Base-by-base conservation (phyloP, 35 echinoderm and acorn worm species). In the Eucidaris tribuloides region DNA sequence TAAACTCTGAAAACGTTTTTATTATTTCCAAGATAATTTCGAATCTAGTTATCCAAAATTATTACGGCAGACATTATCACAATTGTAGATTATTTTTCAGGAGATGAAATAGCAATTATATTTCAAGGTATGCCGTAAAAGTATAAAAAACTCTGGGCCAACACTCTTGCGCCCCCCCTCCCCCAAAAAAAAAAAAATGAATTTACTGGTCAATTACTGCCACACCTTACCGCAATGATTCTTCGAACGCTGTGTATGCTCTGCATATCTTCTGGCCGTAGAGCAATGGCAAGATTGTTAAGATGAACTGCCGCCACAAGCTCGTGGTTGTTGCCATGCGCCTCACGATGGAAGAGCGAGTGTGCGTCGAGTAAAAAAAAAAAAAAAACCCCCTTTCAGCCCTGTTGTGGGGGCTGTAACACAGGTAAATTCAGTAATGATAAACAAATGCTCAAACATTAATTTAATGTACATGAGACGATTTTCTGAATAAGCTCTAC, bases 211-310 rank as follows among this genome's bases (percentile, higher is more conserved):
- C 7, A n/a, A n/a, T n/a, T n/a, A n/a, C n/a, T n/a, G n/a, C n/a
- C n/a, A n/a, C n/a, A n/a, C n/a, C n/a, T 87, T 87, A 83, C 84
- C 87, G 50, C 0, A 92, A 35, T 38, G 78, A 36, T 83, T 86
- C 70, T 45, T 87, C 83, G 38, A 92, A 44, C 7, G 46, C 31
- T 1, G 52, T 31, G 1, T 34, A 38, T 50, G 62, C 46, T 82
- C 54, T 15, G 81, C 71, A 52, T 81, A 79, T 32, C n/a, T 68
- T 79, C 62, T 76, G 13, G 24, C 71, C 22, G 29, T 54, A 52
- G 4, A 82, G 40, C 30, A 58, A 48, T 41, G 14, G 45, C 84
- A 2, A 92, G 27, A 46, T 92, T 92, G 78, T 92, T 92, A 34
- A 81, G 44, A 25, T n/a, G 84, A 42, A 18, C 56, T 56, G 25